phyloP scores from a whole-genome alignment of 2,113 vertebrate genomes.

The Apteryx mantelli region DNA sequence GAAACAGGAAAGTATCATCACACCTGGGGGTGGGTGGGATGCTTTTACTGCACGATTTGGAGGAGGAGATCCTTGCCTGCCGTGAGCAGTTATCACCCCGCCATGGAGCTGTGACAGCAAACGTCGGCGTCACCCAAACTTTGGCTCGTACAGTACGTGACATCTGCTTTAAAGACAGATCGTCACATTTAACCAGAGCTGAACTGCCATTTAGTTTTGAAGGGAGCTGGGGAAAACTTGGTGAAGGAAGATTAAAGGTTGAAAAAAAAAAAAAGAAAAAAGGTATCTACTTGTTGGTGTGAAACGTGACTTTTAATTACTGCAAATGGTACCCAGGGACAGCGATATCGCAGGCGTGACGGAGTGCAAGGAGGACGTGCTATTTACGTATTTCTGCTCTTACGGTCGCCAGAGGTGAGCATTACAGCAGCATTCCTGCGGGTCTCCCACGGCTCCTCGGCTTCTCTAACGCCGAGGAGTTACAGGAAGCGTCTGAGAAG shows the following conservation, averaged over 20 bases:
- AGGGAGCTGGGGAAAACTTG: not conserved
- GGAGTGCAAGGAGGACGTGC: not conserved
- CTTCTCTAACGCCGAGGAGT: not conserved
- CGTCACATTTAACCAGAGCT: not conserved
- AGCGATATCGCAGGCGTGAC: not conserved
- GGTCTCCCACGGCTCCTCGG: not conserved
- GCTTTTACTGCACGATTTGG: not conserved
- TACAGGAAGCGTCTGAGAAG: not conserved
- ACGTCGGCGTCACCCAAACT: not conserved
- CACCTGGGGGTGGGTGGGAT: rapidly evolving
- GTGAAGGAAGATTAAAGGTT: not conserved
- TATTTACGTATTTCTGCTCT: not conserved
- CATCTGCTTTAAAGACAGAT: not conserved
- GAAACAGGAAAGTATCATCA: rapidly evolving
- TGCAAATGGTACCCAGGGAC: not conserved
- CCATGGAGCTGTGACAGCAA: not conserved
- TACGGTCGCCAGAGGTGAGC: not conserved
- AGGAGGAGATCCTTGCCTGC: not conserved
- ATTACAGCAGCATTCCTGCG: not conserved
- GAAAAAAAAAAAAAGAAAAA: not conserved
- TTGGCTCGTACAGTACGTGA: rapidly evolving
- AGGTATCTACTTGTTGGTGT: not conserved
- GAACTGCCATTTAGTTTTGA: not conserved
- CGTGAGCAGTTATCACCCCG: not conserved
- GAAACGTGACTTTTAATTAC: not conserved